Percentiles rank a stretch among this genome's conserved stretches.
Evolutionary conservation across 2,113 vertebrate genomes (phyloP).

Genomic region (Tenrec ecaudatus): DNA sequence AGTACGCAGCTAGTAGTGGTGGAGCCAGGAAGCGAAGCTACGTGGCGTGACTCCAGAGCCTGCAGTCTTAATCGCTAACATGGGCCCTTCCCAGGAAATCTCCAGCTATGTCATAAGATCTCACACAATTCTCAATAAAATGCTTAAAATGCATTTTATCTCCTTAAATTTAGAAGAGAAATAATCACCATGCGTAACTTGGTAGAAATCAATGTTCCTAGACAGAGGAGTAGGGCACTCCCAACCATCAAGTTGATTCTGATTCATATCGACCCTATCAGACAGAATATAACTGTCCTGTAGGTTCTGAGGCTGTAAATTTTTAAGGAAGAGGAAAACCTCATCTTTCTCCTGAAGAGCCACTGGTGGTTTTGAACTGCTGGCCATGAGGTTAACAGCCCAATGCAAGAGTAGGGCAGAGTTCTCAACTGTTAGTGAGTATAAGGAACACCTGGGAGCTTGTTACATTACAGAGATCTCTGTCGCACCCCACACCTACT

Average conservation of each 20-base stretch:
- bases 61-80: background rate
- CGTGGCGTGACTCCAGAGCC: background rate
- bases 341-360: too few relatives aligned
- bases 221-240: background rate
- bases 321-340: too few relatives aligned
- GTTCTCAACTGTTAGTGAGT: background rate
- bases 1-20: background rate
- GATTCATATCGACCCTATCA: too few relatives aligned
- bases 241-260: too few relatives aligned
- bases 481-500: background rate
- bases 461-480: background rate
- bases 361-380: too few relatives aligned
- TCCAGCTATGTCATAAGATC: background rate
- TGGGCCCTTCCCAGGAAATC: background rate
- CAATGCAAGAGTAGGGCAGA: too few relatives aligned
- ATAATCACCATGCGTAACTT: background rate
- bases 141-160: background rate
- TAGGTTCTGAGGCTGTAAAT: too few relatives aligned
- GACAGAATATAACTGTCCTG: too few relatives aligned
- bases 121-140: slow-evolving; percentile 34
- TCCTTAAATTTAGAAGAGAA: background rate
- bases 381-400: too few relatives aligned
- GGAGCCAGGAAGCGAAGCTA: background rate
- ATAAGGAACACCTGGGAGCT: background rate
- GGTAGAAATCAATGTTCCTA: background rate